Evolutionary conservation across 2,888 invertebrate species (phyloP), one percentile per base, ranked within the genome.

Genomic region (Trilocha varians): DNA sequence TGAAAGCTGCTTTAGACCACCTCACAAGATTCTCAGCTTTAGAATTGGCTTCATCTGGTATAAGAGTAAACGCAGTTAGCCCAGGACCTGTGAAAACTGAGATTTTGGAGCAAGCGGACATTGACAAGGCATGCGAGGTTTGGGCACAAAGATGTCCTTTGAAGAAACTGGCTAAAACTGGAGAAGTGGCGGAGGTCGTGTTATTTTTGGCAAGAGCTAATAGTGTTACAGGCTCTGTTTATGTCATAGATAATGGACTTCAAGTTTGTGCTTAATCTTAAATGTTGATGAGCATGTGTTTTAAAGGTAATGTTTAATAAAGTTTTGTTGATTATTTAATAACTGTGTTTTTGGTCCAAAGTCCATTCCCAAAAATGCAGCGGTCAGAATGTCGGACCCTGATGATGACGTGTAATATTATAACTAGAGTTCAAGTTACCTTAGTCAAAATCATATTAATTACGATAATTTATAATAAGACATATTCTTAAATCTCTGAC

Each of bases 1-100:
- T 91, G 13, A 94, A 94, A 72, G 84, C 91, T 32, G 92, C 91
- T 3, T 56, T 93, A 11, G 93, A 93, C 67, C 92, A 93, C 57
- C 88, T 94, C 48, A 92, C 93, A 1, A 76, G 88, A 49, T 90
- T 91, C 56, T 73, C 88, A 9, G 93, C 93, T 3, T 65, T 92
- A 34, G 93, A 90, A 53, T 65, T 90, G 14, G 88, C 88, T 42
- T 49, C 68, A 1, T 77, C 83, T 53, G 80, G 67, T n/a, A 88
- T 92, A 1, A 73, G 92, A 43, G 91, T 91, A 0, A 93, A 93
- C 64, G 78, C 88, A 34, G 89, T 93, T 1, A 91, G 90, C 60
- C 93, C 93, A 15, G 93, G 93, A 9, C 92, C 93, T 0, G 87
- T 90, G 1, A 91, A 47, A 3, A 67, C 69, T 1, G 60, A 61